Evolutionary conservation across 2,113 vertebrate genomes (phyloP).

Genomic region (Callorhinus ursinus): DNA sequence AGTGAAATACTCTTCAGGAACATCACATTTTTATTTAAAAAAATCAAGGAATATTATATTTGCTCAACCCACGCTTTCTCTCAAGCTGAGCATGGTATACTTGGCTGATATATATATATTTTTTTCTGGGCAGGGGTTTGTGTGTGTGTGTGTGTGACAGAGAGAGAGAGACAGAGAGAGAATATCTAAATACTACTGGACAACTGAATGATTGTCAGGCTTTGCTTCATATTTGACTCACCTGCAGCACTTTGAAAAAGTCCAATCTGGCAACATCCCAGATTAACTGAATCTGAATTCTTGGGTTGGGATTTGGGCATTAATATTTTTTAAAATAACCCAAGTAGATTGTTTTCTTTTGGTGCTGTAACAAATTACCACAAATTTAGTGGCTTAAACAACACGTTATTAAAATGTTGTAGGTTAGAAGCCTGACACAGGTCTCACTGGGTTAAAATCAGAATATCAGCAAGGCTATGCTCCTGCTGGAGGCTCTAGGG

Average conservation of each 20-base stretch:
- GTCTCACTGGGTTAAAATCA: neutral
- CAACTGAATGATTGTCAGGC: neutral
- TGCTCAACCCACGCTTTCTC: neutral
- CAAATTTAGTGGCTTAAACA: neutral
- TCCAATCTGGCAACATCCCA: neutral
- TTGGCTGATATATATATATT: neutral
- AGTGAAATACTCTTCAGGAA: neutral
- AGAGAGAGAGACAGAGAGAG: neutral
- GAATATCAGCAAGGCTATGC: neutral
- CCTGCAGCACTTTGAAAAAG: neutral
- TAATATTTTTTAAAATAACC: neutral
- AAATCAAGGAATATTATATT: conserved; percentile 12
- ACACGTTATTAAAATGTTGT: neutral
- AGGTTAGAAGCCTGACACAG: neutral
- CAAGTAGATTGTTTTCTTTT: neutral
- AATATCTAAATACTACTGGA: neutral
- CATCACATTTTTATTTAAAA: neutral
- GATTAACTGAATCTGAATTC: conserved; percentile 5
- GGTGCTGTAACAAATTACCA: neutral
- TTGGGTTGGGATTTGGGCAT: neutral
- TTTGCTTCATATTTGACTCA: neutral
- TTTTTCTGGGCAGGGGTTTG: neutral
- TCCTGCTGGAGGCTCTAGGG: neutral
- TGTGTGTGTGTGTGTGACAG: neutral
- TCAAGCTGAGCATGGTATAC: neutral